Conservation (phyloP, 2,888 invertebrate species). For the Monoplex corrugatus region DNA sequence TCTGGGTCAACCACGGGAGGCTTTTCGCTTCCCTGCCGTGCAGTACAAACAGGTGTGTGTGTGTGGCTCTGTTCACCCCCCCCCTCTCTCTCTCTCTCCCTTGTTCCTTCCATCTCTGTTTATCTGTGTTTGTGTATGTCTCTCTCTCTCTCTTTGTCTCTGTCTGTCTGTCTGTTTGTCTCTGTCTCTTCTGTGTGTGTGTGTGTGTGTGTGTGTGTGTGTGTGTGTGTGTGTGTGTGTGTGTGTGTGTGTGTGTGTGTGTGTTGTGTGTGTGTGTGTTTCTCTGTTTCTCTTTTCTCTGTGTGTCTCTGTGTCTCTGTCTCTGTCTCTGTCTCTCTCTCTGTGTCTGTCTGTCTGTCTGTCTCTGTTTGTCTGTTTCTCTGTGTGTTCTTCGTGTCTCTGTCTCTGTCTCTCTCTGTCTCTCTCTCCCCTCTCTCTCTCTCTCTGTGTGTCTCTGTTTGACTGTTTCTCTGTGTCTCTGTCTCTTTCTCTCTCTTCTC, state of each 20-base stretch:
- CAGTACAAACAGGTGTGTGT: slow-evolving; percentile 62
- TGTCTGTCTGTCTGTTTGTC: no score
- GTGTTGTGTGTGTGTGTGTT: background rate
- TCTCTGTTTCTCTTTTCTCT: no score
- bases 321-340: background rate
- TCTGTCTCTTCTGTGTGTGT: no score
- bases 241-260: background rate
- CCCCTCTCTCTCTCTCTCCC: background rate
- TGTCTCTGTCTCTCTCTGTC: background rate
- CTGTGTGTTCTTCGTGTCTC: background rate
- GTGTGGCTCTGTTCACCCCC: background rate
- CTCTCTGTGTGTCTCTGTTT: background rate
- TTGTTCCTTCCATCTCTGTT: background rate
- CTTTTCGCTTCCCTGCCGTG: slow-evolving; percentile 60
- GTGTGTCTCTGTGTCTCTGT: background rate
- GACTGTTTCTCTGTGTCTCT: background rate
- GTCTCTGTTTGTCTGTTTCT: slow-evolving; percentile 8
- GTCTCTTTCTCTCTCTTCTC: no score
- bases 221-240: background rate
- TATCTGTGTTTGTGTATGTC: no score
- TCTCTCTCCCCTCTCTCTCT: slow-evolving; percentile 32
- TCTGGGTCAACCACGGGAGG: slow-evolving; percentile 43
- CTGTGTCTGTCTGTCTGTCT: background rate
- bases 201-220: slow-evolving; percentile 47
- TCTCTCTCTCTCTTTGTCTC: slow-evolving; percentile 21